phyloP scores from a whole-genome alignment of 2,888 invertebrate species.

The Eupsilia transversa region DNA sequence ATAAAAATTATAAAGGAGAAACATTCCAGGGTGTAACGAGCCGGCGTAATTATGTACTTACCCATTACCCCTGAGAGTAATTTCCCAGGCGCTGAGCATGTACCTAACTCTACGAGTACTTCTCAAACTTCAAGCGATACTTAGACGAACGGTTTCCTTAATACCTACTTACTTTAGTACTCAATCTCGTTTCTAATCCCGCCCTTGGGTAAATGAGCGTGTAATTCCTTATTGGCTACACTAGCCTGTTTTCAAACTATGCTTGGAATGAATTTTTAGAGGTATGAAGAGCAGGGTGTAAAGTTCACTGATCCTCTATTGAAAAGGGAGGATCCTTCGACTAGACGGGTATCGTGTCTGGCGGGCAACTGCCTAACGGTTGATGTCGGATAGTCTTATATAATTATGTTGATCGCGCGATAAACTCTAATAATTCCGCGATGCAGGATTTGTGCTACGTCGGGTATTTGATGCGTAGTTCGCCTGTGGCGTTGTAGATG shows the following conservation, averaged over 20 bases:
- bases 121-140: constrained; percentile 29
- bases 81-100: constrained; percentile 16
- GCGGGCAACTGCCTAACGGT: too few species aligned
- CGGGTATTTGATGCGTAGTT: too few species aligned
- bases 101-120: constrained; percentile 7
- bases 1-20: background rate
- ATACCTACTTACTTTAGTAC: constrained; percentile 2
- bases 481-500: too few species aligned
- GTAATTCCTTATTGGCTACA: constrained; percentile 4
- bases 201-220: constrained; percentile 9
- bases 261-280: too few species aligned
- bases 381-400: too few species aligned
- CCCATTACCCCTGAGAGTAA: constrained; percentile 19
- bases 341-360: too few species aligned
- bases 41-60: constrained; percentile 3
- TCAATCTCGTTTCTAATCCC: constrained; percentile 12
- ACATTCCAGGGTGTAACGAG: background rate
- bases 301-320: too few species aligned
- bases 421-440: too few species aligned
- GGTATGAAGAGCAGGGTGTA: too few species aligned
- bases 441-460: too few species aligned
- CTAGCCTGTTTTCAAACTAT: background rate
- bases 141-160: constrained; percentile 10
- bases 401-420: too few species aligned
- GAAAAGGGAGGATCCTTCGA: too few species aligned